These are phyloP conservation scores for Festucalex cinctus DNA, from an alignment of 2,113 vertebrate species.

Conservation along the genomic window DNA sequence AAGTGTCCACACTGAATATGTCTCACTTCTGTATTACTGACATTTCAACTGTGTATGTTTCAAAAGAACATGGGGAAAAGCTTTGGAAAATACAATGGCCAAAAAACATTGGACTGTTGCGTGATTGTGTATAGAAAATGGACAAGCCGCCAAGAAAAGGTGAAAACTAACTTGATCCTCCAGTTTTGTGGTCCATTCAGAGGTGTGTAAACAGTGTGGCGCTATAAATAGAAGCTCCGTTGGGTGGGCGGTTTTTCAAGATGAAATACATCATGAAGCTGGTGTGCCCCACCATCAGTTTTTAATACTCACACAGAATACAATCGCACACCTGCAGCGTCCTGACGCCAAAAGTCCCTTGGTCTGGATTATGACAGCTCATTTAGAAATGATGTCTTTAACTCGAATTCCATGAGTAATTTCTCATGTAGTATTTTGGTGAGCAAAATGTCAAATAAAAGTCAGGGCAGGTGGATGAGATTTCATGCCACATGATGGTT, in stretches of 20 bases:
- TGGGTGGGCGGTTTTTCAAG: neutral
- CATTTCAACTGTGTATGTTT: neutral
- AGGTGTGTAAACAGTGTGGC: neutral
- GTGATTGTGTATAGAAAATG: neutral
- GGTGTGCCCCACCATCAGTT: conserved; percentile 5
- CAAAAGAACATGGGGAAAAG: neutral
- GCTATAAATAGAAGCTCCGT: neutral
- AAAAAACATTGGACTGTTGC: neutral
- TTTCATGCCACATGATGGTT: neutral
- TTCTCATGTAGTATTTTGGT: conserved; percentile 23
- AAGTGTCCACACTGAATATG: conserved; percentile 41
- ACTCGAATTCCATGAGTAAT: conserved; percentile 11
- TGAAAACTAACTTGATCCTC: neutral
- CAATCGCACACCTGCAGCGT: conserved; percentile 35
- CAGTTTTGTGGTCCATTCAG: neutral
- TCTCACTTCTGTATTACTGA: conserved; percentile 64
- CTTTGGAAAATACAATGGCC: neutral
- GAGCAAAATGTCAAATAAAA: neutral
- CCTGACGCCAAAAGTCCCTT: conserved; percentile 22
- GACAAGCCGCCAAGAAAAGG: neutral
- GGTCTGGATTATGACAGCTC: neutral
- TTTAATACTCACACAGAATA: conserved; percentile 30
- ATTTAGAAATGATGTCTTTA: neutral
- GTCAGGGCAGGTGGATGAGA: conserved; percentile 7
- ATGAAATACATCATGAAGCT: neutral